Evolutionary conservation across 2,113 vertebrate genomes (phyloP).

Genomic region (Sapayoa aenigma): DNA sequence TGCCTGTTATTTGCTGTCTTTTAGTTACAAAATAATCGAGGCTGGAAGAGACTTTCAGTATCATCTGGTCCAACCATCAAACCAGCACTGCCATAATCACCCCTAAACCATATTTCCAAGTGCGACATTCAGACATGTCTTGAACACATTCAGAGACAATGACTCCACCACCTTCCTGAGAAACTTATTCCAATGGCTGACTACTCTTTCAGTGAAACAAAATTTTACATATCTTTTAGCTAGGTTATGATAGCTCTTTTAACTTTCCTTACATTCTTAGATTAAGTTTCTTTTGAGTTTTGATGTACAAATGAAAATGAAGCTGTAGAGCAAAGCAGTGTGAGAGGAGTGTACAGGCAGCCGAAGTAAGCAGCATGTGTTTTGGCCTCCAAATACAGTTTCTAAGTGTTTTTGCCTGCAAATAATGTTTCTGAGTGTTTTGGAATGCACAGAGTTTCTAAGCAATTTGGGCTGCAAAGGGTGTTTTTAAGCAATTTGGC

Average conservation of each 20-base stretch:
- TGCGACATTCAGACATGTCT: not conserved
- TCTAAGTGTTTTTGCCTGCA: no score
- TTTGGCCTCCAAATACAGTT: no score
- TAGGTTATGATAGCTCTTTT: not conserved
- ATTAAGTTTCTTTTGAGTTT: no score
- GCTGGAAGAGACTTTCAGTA: not conserved
- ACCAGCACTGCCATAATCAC: not conserved
- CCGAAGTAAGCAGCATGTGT: no score
- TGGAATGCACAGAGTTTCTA: no score
- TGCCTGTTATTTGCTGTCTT: not conserved
- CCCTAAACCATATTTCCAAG: not conserved
- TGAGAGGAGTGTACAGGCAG: no score
- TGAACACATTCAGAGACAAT: not conserved
- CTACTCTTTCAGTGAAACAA: not conserved
- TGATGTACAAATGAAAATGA: no score
- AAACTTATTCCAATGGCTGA: not conserved
- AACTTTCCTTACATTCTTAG: not conserved
- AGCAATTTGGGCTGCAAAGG: no score
- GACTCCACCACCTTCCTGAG: not conserved
- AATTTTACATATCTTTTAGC: not conserved
- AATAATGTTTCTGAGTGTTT: no score
- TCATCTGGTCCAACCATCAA: not conserved
- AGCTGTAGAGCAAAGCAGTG: no score
- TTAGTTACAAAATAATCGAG: not conserved
- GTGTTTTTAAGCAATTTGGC: no score